A percentile compares a stretch with the other conserved stretches of the same genome.
phyloP scores from a whole-genome alignment of 2,797 vertebrate species.

The Pygocentrus nattereri region DNA sequence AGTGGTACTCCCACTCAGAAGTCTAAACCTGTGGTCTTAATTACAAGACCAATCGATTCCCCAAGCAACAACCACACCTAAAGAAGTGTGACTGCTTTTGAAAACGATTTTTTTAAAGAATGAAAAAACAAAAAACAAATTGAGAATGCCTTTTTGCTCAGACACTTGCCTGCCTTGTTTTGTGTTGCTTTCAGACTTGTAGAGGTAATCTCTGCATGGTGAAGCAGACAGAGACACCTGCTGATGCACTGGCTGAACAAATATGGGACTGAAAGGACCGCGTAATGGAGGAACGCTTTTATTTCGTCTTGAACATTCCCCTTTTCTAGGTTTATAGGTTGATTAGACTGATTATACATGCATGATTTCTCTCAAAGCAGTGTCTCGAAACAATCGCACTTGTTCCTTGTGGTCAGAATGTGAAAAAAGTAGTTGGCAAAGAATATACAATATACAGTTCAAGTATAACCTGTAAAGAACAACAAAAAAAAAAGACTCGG shows the following conservation, averaged over 20 bases:
- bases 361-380: slow-evolving; percentile 80
- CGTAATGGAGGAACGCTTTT: slow-evolving; percentile 56
- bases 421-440: slow-evolving; percentile 81
- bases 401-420: slow-evolving; percentile 86
- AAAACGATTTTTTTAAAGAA: slow-evolving; percentile 9
- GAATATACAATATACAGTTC: slow-evolving; percentile 74
- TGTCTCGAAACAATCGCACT: slow-evolving; percentile 76
- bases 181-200: slow-evolving; percentile 79
- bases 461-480: slow-evolving; percentile 85
- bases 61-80: background rate
- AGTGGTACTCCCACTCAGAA: background rate
- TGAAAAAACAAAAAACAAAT: slow-evolving; percentile 53
- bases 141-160: slow-evolving; percentile 79
- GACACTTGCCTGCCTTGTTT: slow-evolving; percentile 82
- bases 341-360: slow-evolving; percentile 80
- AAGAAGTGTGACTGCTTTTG: slow-evolving; percentile 20
- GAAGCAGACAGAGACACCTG: slow-evolving; percentile 65
- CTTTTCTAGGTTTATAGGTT: slow-evolving; percentile 80
- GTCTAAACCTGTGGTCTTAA: slow-evolving; percentile 12
- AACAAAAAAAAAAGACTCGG: slow-evolving; percentile 69
- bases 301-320: slow-evolving; percentile 81
- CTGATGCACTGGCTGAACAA: slow-evolving; percentile 57
- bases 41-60: slow-evolving; percentile 10
- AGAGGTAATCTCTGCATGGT: slow-evolving; percentile 80
- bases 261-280: slow-evolving; percentile 62